phyloP scores from a whole-genome alignment of 2,113 vertebrate genomes.

The Tragelaphus imberbis region DNA sequence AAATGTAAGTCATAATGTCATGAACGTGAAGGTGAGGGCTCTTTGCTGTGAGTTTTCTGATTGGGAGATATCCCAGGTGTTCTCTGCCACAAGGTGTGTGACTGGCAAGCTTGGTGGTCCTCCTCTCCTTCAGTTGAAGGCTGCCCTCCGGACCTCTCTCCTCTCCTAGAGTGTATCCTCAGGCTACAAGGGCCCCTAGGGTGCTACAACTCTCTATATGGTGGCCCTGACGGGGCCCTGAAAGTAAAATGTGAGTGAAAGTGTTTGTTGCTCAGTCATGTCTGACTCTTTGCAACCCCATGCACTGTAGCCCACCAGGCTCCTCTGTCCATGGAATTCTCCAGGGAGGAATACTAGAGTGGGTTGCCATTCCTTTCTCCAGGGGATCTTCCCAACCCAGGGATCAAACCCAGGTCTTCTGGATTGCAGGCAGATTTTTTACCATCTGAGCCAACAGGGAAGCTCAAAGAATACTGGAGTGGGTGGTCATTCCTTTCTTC shows the following conservation, averaged over 20 bases:
- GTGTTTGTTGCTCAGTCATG: background rate
- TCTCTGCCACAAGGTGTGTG: background rate
- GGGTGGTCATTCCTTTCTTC: background rate
- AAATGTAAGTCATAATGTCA: background rate
- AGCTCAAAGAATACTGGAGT: background rate
- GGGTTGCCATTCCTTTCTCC: background rate
- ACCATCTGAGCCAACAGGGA: background rate
- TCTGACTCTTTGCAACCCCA: background rate
- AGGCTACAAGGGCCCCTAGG: background rate
- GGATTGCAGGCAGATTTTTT: background rate
- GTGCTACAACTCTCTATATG: background rate
- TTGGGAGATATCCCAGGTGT: background rate
- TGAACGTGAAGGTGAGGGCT: background rate
- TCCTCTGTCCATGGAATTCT: background rate
- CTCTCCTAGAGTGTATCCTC: background rate
- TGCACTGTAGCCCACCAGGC: background rate
- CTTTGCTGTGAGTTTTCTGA: background rate
- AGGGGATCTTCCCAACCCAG: background rate
- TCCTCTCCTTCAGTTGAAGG: background rate
- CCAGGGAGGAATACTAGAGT: background rate
- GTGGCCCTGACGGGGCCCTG: rapidly evolving
- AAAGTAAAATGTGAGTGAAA: background rate
- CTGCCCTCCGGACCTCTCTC: background rate
- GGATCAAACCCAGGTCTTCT: background rate
- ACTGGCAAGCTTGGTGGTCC: background rate